Evolutionary conservation across 2,113 vertebrate species (phyloP).

Genomic region (Noctilio leporinus): DNA sequence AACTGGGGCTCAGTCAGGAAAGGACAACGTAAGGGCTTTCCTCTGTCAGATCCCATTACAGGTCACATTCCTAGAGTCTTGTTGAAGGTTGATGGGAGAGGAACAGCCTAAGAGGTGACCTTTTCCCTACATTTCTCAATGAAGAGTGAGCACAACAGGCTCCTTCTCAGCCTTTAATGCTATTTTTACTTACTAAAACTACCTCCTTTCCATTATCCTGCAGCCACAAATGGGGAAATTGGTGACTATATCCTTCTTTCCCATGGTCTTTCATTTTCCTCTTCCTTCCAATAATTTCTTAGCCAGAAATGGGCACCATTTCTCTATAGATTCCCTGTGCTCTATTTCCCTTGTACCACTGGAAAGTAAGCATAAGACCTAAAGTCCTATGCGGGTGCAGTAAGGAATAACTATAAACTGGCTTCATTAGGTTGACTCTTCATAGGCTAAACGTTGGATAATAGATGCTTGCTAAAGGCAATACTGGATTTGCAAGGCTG

Average conservation of each 20-base stretch:
- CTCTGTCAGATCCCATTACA: not conserved
- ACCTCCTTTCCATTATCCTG: not conserved
- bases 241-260: not conserved
- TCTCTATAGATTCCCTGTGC: not conserved
- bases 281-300: not conserved
- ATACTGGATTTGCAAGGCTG: slow-evolving; percentile 21
- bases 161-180: not conserved
- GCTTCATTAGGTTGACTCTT: not conserved
- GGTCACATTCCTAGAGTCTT: not conserved
- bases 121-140: not conserved
- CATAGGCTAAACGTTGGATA: not conserved
- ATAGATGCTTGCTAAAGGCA: not conserved
- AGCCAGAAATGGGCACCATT: not conserved
- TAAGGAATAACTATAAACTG: not conserved
- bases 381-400: not conserved
- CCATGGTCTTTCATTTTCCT: not conserved
- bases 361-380: not conserved
- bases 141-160: not conserved
- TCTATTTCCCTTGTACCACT: not conserved
- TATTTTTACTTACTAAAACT: not conserved
- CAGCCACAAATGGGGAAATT: not conserved
- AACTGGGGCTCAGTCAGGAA: not conserved
- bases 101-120: not conserved
- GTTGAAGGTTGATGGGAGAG: not conserved
- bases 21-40: not conserved